These are phyloP conservation scores for Gopherus evgoodei DNA, from an alignment of 2,113 vertebrate genomes.

Conservation along the genomic window DNA sequence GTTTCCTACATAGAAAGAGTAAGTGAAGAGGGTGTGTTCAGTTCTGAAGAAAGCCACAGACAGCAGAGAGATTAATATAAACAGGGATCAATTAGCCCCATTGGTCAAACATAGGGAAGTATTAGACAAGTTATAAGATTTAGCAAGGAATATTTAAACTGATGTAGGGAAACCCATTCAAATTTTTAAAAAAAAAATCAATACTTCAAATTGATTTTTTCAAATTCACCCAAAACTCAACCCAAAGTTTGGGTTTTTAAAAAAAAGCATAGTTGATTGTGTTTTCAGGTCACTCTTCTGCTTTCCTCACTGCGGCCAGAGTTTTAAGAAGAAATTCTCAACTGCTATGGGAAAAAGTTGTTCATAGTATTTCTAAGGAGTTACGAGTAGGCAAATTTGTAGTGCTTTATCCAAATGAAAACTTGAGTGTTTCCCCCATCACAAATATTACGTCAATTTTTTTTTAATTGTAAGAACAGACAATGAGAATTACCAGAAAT, in stretches of 20 bases:
- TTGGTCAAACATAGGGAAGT: background rate
- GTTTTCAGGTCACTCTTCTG: background rate
- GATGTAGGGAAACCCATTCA: background rate
- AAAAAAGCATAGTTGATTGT: background rate
- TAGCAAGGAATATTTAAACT: background rate
- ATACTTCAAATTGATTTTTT: background rate
- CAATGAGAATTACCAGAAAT: background rate
- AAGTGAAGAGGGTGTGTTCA: background rate
- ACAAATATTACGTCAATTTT: background rate
- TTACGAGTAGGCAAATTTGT: background rate
- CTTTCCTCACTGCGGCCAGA: background rate
- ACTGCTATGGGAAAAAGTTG: background rate
- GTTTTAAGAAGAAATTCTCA: background rate
- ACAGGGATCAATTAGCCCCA: background rate
- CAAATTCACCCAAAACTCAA: background rate
- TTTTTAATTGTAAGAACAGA: background rate
- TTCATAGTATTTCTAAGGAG: background rate
- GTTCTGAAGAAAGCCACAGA: background rate
- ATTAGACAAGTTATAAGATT: background rate
- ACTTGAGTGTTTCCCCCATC: background rate
- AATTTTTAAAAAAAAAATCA: background rate
- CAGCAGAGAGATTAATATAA: background rate
- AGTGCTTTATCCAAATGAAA: background rate
- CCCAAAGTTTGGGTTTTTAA: background rate
- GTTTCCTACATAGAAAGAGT: background rate